These are phyloP conservation scores for Philantomba maxwellii DNA, from an alignment of 2,113 vertebrate genomes.

Conservation along the genomic window DNA sequence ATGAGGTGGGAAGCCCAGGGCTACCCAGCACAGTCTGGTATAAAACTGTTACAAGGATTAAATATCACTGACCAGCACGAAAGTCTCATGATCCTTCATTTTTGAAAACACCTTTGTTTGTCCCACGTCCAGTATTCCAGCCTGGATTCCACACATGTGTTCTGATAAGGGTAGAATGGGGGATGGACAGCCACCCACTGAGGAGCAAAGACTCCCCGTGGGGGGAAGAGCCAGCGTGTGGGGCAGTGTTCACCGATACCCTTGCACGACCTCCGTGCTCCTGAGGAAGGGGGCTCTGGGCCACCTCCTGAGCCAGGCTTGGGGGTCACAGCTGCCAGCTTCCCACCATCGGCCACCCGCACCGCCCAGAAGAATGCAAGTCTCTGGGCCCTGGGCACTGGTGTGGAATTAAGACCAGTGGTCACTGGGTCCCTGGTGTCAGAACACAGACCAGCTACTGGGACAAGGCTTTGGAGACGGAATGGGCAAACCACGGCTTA, in stretches of 20 bases:
- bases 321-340: fast-evolving
- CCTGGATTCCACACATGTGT: fast-evolving
- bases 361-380: background rate
- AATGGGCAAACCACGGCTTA: background rate
- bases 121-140: fast-evolving
- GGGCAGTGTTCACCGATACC: fast-evolving
- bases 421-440: fast-evolving
- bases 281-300: background rate
- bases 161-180: too few relatives aligned
- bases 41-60: background rate
- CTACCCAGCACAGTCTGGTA: background rate
- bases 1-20: fast-evolving
- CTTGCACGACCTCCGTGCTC: fast-evolving
- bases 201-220: fast-evolving
- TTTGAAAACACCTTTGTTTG: background rate
- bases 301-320: fast-evolving
- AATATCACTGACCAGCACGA: background rate
- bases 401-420: background rate
- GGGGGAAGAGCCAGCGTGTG: fast-evolving
- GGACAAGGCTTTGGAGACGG: too few relatives aligned
- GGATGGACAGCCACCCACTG: fast-evolving
- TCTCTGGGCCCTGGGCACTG: background rate
- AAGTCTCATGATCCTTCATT: background rate
- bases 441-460: fast-evolving
- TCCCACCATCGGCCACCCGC: fast-evolving